Evolutionary conservation across 2,888 invertebrate genomes (phyloP).

Genomic region (Colletes collaris): DNA sequence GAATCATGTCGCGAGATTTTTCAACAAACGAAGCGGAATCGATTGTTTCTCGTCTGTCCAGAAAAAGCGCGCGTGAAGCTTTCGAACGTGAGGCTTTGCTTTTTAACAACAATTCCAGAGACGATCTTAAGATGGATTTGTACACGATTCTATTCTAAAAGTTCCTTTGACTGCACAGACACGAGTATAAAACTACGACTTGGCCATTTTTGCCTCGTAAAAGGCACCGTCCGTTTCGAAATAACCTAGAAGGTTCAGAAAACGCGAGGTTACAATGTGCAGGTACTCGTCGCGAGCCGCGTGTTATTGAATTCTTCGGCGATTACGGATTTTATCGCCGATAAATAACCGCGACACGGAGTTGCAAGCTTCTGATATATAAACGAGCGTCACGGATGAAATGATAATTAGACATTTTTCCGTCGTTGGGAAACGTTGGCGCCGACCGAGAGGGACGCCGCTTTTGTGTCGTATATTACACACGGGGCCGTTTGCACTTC

Average conservation of each 20-base stretch:
- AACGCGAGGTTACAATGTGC: neutral
- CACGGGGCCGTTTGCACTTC: slow-evolving; percentile 50
- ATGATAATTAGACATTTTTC: slow-evolving; percentile 54
- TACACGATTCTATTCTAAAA: no score
- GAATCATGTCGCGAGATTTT: no score
- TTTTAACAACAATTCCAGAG: no score
- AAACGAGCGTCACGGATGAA: slow-evolving; percentile 28
- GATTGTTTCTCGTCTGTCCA: no score
- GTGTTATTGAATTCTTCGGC: slow-evolving; percentile 28
- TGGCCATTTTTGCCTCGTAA: no score
- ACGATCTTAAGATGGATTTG: no score
- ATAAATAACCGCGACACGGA: slow-evolving; percentile 48
- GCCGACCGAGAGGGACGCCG: slow-evolving; percentile 36
- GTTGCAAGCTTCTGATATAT: slow-evolving; percentile 6
- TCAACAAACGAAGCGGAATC: neutral
- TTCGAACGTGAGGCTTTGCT: no score
- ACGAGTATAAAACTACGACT: no score
- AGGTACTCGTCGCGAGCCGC: neutral
- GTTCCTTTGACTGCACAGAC: no score
- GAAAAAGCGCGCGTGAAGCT: no score
- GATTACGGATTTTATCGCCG: slow-evolving; percentile 35
- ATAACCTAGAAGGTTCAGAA: no score
- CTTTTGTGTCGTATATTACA: slow-evolving; percentile 52
- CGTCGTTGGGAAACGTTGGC: slow-evolving; percentile 38
- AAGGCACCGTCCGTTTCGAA: no score